Conservation (phyloP, 1,140 invertebrate species). For the Eueides isabella region DNA sequence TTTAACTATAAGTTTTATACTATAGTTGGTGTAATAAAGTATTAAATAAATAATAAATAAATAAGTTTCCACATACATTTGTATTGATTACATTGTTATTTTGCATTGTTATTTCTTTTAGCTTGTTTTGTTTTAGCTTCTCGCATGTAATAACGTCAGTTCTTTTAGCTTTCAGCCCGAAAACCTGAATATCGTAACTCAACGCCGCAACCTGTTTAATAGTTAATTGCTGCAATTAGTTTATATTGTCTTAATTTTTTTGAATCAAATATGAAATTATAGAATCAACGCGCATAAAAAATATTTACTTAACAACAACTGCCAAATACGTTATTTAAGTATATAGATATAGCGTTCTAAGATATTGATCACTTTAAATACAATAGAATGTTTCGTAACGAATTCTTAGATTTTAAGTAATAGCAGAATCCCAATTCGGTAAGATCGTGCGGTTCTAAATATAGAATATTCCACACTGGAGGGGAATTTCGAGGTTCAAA, state of each 20-base stretch:
- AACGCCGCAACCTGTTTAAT: no score
- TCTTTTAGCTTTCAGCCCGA: neutral
- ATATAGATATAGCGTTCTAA: neutral
- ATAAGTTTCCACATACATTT: neutral
- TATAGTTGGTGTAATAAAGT: no score
- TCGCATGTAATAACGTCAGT: no score
- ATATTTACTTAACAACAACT: neutral
- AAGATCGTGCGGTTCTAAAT: slow-evolving; percentile 71
- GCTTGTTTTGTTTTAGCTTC: no score
- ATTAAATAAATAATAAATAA: no score
- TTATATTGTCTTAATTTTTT: no score
- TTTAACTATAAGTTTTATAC: no score
- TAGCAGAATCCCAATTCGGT: slow-evolving; percentile 51
- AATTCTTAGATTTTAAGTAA: slow-evolving; percentile 56
- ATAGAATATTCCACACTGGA: slow-evolving; percentile 58
- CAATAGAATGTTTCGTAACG: neutral
- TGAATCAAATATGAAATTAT: no score
- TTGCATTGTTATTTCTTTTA: neutral
- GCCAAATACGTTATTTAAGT: neutral
- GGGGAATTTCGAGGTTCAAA: slow-evolving; percentile 74
- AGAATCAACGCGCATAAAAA: no score
- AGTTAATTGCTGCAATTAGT: no score
- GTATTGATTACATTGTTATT: neutral
- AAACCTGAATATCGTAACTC: no score
- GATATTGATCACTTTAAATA: neutral